Evolutionary conservation across 2,888 invertebrate species (phyloP).

Genomic region (Lasioglossum figueresi): DNA sequence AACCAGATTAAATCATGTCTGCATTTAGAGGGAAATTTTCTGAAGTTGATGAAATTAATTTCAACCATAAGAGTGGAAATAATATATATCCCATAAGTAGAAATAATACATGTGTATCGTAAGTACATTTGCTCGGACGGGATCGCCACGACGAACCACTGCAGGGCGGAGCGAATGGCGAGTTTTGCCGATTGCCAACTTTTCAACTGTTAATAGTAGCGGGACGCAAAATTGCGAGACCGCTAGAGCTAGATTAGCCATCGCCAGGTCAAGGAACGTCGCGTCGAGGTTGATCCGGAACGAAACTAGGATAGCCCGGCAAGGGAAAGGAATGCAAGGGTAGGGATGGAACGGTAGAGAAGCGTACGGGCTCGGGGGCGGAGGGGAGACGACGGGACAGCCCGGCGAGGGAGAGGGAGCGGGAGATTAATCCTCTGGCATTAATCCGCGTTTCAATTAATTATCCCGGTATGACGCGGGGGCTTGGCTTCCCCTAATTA

Average conservation of each 20-base stretch:
- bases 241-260: conserved; percentile 6
- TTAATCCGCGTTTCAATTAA: conserved; percentile 82
- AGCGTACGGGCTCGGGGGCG: not conserved
- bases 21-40: no score
- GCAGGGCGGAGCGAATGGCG: no score
- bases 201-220: not conserved
- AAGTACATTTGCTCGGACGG: no score
- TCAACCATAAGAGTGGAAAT: no score
- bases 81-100: no score
- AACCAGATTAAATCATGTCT: no score
- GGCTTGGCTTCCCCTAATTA: conserved; percentile 79
- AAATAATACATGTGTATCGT: no score
- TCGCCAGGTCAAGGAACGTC: conserved; percentile 1
- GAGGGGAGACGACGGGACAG: not conserved
- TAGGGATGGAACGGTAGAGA: not conserved
- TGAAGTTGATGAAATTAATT: no score
- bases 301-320: conserved; percentile 5
- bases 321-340: conserved; percentile 2
- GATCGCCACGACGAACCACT: no score
- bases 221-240: no score
- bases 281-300: conserved; percentile 10
- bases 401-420: conserved; percentile 5
- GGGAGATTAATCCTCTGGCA: conserved; percentile 75
- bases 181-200: no score
- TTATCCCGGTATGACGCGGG: conserved; percentile 76